A percentile compares a stretch with the other conserved stretches of the same genome.
These are phyloP conservation scores for Drosophila nasuta DNA, from an alignment of 1,140 invertebrate genomes.

Conservation along the genomic window DNA sequence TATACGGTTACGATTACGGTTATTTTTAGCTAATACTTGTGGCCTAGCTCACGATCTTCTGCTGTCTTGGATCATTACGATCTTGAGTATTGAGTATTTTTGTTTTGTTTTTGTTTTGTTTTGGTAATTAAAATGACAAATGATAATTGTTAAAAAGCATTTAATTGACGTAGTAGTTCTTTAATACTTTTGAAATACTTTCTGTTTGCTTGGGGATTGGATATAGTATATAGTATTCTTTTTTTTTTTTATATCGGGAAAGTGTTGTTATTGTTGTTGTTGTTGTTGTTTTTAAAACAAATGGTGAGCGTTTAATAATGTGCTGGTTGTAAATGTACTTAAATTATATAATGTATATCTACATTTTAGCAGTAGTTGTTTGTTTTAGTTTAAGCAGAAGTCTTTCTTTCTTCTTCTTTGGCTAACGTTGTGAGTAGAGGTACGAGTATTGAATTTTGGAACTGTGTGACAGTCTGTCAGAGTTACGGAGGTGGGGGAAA, in stretches of 20 bases:
- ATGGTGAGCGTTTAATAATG: constrained; percentile 71
- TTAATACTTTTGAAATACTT: constrained; percentile 19
- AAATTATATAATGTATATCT: constrained; percentile 64
- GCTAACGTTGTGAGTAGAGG: constrained; percentile 24
- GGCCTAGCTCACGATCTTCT: background rate
- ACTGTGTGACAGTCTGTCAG: constrained; percentile 30
- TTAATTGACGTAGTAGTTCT: constrained; percentile 37
- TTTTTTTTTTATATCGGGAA: constrained; percentile 24
- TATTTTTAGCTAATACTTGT: constrained; percentile 46
- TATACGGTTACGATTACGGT: constrained; percentile 41
- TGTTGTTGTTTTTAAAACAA: constrained; percentile 30
- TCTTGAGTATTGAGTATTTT: background rate
- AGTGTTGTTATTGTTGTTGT: constrained; percentile 30
- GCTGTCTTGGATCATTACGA: constrained; percentile 5
- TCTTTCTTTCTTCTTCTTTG: background rate
- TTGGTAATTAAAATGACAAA: constrained; percentile 62
- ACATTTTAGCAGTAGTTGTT: constrained; percentile 49
- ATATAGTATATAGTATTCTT: constrained; percentile 31
- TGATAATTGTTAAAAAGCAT: constrained; percentile 69
- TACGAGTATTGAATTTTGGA: constrained; percentile 14
- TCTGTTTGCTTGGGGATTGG: constrained; percentile 11
- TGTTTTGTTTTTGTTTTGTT: constrained; percentile 6
- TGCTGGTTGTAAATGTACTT: constrained; percentile 61
- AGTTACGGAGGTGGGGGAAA: constrained; percentile 5
- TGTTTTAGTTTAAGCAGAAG: constrained; percentile 38